Evolutionary conservation across 2,888 invertebrate genomes (phyloP), one percentile per base, ranked within the genome.

Genomic region (Acleris cristana): DNA sequence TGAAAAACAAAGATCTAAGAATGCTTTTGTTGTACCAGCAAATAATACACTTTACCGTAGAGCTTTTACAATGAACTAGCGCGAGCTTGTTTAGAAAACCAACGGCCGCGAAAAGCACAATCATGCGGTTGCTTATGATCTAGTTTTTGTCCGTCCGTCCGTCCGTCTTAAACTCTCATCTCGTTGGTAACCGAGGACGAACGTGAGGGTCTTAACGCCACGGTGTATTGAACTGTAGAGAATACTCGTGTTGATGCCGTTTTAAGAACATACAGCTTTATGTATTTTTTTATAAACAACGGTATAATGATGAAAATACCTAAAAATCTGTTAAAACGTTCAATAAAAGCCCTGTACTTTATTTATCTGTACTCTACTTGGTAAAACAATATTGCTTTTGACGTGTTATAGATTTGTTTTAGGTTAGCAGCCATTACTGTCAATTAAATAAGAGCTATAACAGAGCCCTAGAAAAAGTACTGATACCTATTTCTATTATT

Each of bases 91-190:
- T 67, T 67, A 67, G 62, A 67, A 67, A 63, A 67, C 26, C 62
- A 62, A 67, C 49, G 67, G 62, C 52, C 75, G 78, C 80, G 82
- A 83, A 82, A 78, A 80, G 78, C 79, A 78, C 79, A 82, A 84
- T 84, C 81, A 79, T 89, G 90, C 80, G 90, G 90, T 90, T 79
- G 71, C 76, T 80, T 81, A 82, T 81, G 85, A 85, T 87, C 82
- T 77, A 80, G 86, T 88, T 90, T 89, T 89, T 88, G 79, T 83
- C 66, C 75, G 74, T 77, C 80, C 75, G 74, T 77, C 80, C 79
- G 77, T 79, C 77, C 76, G 81, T 81, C 51, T 87, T 86, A 86
- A 86, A 85, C 79, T 68, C 77, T 78, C 79, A 85, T 86, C 85
- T 86, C 62, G 80, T 81, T 80, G 77, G 79, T 79, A 84, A 85